Evolutionary conservation across 2,888 invertebrate species (phyloP), one percentile per base, ranked within the genome.

Genomic region (Drosophila demipolita): DNA sequence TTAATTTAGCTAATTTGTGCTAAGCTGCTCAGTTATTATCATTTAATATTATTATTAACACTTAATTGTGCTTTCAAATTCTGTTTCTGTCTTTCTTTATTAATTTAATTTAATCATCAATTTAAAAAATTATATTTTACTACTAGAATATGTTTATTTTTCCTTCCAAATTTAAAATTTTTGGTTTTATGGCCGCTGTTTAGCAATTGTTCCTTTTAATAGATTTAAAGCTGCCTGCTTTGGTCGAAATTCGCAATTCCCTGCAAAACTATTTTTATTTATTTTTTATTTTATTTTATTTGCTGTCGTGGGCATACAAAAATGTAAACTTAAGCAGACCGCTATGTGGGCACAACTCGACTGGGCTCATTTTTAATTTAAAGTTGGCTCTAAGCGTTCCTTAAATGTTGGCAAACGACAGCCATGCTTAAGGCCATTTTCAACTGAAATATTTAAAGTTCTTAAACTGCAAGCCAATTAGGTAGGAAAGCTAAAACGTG

Each of bases 391-490:
- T 53, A 78, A 78, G 54, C 57, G 69, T 11, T 62, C 50, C 33
- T 76, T 66, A 68, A 78, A 78, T 78, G 78, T 48, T 67, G 73
- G 29, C 66, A 48, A 48, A 11, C 15, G 54, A 52, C 33, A 40
- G 45, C 29, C 49, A 29, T 23, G 58, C 57, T 68, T 74, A 53
- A 57, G 61, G 63, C 50, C 61, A 53, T 52, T 75, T 75, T 49
- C 45, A 60, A 58, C 49, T 38, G 42, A 42, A 33, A 38, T 52
- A 40, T 23, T 63, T 73, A 65, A 62, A 55, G 52, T 38, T 66
- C 48, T 63, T 68, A 49, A 69, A 58, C 60, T 68, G 67, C 73
- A 64, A 69, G 76, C 82, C 85, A 74, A 84, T 87, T 87, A 76
- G 74, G 74, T 52, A 66, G 72, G 73, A 69, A 73, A 72, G 83